Base-by-base conservation (phyloP, 2,888 invertebrate genomes). In the Sarcophaga rosellei region DNA sequence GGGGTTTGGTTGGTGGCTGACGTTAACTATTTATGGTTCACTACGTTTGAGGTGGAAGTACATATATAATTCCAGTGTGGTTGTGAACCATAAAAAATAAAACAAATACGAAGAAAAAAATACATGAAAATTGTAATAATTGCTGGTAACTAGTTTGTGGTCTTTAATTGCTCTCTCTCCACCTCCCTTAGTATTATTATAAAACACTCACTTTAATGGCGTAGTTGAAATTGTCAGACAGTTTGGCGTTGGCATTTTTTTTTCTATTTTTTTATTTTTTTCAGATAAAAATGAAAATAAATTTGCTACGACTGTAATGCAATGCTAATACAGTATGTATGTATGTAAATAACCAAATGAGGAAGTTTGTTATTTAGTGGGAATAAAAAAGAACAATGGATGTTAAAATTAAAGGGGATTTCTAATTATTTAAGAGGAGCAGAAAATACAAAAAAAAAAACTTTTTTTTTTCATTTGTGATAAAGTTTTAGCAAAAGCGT, bases 171-270 rank as follows among this genome's bases (percentile, higher is more conserved):
- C 53, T 17, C 15, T 12, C 11, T 15, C 53, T 53, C 53, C 12
- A 53, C 53, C 17, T 17, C 53, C 53, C 53, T 53, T 53, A 61
- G n/a, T 17, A 21, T n/a, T 61, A 61, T 15, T 20, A 61, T 20
- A 61, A 61, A 61, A 61, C 20, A 10, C 21, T 12, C 15, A 35
- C 12, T 44, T 12, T 65, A 62, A 75, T 65, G 17, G 59, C 45
- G 25, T 53, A 53, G 61, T 53, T 25, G 11, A 74, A 74, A 84
- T 69, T 65, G 57, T 25, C 78, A 84, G 83, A 84, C 83, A 74
- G 74, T 84, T 79, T 84, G 83, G 78, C 83, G 68, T 84, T 35
- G 59, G 15, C n/a, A 53, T 61, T 47, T 4, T 45, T 10, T 35
- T 65, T 45, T 47, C n/a, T 25, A 25, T 35, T 35, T 35, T 35